These are phyloP conservation scores for Drosophila merina DNA, from an alignment of 2,888 invertebrate species.

Conservation along the genomic window DNA sequence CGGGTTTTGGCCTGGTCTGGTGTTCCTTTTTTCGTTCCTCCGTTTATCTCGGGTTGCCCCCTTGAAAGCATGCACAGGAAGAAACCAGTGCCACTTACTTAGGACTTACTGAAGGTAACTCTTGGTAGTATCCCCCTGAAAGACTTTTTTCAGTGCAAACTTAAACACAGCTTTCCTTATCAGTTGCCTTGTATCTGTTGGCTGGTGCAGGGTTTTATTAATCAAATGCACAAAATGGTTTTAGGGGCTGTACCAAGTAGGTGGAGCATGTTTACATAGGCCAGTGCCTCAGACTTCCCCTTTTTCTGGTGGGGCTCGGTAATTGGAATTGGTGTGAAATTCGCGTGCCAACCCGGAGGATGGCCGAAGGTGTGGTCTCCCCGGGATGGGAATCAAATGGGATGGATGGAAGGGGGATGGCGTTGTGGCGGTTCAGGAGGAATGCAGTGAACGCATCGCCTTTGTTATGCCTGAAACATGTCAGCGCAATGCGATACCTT, in stretches of 20 bases:
- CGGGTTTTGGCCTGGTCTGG: conserved; percentile 37
- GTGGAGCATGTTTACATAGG: conserved; percentile 78
- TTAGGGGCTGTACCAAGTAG: conserved; percentile 74
- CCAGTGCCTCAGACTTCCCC: conserved; percentile 51
- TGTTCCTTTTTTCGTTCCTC: conserved; percentile 13
- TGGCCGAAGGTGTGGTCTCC: conserved; percentile 41
- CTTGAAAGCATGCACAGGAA: conserved; percentile 3
- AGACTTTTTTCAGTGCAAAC: conserved; percentile 18
- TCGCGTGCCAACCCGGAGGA: conserved; percentile 66
- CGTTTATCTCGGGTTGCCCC: neutral
- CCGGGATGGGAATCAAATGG: conserved; percentile 7
- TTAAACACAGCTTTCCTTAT: conserved; percentile 65
- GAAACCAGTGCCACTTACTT: neutral
- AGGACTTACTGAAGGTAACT: neutral
- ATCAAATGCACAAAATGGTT: conserved; percentile 81
- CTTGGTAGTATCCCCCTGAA: neutral
- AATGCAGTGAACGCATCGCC: conserved; percentile 50
- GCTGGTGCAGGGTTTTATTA: conserved; percentile 81
- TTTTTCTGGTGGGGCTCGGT: conserved; percentile 42
- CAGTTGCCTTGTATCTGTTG: conserved; percentile 72
- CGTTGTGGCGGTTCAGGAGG: neutral
- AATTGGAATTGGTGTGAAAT: conserved; percentile 79
- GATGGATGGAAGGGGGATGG: conserved; percentile 15
- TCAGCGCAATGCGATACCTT: conserved; percentile 80
- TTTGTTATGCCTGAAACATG: conserved; percentile 82